phyloP scores from a whole-genome alignment of 2,888 invertebrate genomes.

The Adelognathus sp. region DNA sequence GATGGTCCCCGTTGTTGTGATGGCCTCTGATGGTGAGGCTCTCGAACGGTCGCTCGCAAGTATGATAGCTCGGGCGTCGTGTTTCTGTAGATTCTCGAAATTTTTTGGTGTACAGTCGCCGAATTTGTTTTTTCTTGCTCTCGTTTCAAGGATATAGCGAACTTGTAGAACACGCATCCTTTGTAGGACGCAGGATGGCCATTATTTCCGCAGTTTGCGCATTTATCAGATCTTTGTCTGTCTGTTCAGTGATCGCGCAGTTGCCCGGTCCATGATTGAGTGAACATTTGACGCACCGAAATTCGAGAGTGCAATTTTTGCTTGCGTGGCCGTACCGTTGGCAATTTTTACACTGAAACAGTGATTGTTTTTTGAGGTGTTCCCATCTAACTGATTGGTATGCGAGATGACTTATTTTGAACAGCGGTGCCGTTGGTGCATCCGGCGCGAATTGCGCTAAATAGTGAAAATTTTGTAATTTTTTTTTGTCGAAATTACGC shows the following conservation, averaged over 20 bases:
- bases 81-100: neutral
- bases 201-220: slow-evolving; percentile 40
- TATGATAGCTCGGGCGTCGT: neutral
- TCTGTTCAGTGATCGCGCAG: neutral
- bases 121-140: neutral
- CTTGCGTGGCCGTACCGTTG: slow-evolving; percentile 29
- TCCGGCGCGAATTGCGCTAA: slow-evolving; percentile 9
- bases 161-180: slow-evolving; percentile 33
- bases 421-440: neutral
- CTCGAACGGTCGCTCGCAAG: neutral
- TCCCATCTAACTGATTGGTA: slow-evolving; percentile 46
- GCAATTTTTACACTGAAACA: slow-evolving; percentile 37
- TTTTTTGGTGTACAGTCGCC: neutral
- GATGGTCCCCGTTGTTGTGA: too few relatives aligned
- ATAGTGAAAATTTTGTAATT: neutral
- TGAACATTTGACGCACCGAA: slow-evolving; percentile 40
- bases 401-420: neutral
- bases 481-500: neutral
- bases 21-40: neutral
- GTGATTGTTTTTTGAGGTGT: neutral
- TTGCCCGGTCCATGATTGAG: slow-evolving; percentile 9
- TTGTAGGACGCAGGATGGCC: slow-evolving; percentile 37
- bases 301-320: slow-evolving; percentile 24
- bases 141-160: neutral
- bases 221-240: neutral